These are phyloP conservation scores for Ceratotherium simum DNA, from an alignment of 2,113 vertebrate genomes.

Conservation along the genomic window DNA sequence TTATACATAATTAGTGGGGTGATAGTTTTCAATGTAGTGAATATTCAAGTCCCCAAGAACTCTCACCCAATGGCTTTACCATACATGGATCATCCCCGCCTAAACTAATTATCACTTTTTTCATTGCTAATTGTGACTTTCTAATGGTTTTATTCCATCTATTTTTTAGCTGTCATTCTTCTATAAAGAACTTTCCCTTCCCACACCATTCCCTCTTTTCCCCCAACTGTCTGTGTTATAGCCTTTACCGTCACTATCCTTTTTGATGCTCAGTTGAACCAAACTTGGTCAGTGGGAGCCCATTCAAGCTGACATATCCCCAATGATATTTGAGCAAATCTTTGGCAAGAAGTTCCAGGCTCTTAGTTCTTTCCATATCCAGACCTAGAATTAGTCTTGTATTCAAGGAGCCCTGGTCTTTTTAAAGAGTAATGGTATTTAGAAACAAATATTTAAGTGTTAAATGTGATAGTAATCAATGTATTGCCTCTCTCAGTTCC, in stretches of 20 bases:
- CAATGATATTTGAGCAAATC: background rate
- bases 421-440: background rate
- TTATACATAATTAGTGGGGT: background rate
- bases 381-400: background rate
- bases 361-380: background rate
- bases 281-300: background rate
- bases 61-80: background rate
- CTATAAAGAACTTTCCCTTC: background rate
- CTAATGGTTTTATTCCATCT: background rate
- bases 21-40: background rate
- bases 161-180: background rate
- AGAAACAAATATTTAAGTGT: conserved; percentile 32
- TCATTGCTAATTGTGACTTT: background rate
- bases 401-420: background rate
- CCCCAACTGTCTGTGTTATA: background rate
- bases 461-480: background rate
- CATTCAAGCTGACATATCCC: background rate
- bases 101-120: background rate
- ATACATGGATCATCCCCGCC: background rate
- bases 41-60: background rate
- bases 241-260: background rate
- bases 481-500: background rate
- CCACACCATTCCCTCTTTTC: background rate
- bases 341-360: background rate
- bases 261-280: background rate